Percentiles rank a stretch among this genome's conserved stretches.
These are phyloP conservation scores for Clamator glandarius DNA, from an alignment of 2,797 vertebrate genomes.

Conservation along the genomic window DNA sequence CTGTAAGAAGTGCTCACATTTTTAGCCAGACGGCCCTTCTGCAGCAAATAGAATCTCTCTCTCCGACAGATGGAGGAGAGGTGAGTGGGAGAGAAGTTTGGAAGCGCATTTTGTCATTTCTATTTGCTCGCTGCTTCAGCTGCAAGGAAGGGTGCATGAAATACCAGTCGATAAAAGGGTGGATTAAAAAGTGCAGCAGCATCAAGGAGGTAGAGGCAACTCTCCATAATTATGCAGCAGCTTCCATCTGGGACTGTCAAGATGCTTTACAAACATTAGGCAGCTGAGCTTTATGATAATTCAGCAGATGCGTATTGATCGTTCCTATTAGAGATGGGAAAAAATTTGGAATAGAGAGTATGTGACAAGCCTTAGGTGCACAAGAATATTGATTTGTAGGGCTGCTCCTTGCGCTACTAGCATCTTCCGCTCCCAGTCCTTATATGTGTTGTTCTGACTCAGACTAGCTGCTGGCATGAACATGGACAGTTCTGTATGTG, in stretches of 20 bases:
- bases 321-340: background rate
- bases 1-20: conserved; percentile 62
- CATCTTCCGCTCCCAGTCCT: background rate
- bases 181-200: background rate
- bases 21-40: conserved; percentile 66
- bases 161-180: background rate
- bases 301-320: background rate
- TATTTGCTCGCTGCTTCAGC: conserved; percentile 4
- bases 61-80: conserved; percentile 60
- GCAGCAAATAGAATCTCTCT: conserved; percentile 59
- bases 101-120: conserved; percentile 42
- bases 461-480: background rate
- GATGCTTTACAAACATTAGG: background rate
- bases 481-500: background rate
- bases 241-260: background rate
- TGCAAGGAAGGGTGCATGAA: conserved; percentile 22
- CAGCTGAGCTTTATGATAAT: background rate
- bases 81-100: conserved; percentile 64
- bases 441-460: background rate
- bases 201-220: background rate
- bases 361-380: background rate
- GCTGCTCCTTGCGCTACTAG: background rate
- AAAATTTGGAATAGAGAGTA: background rate
- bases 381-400: background rate
- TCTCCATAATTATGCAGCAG: background rate